Percentiles rank a stretch among this genome's conserved stretches.
Conservation (phyloP, 92 coral and sea anemone genomes). For the Isaurus tuberculatus region DNA sequence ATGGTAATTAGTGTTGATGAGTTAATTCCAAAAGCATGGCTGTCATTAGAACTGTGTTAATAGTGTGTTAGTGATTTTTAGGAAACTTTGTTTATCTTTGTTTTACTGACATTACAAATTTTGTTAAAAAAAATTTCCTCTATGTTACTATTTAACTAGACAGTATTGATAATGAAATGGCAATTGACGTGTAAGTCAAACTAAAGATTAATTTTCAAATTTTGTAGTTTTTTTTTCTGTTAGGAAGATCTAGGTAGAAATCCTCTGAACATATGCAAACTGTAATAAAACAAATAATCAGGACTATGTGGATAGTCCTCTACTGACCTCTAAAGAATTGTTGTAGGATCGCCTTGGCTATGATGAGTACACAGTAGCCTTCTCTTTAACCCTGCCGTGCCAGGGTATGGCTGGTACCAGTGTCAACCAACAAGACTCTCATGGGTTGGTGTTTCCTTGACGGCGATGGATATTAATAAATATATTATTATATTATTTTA, state of each 20-base stretch:
- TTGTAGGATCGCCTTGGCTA: conserved; percentile 59
- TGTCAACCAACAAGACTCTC: conserved; percentile 76
- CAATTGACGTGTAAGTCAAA: not conserved
- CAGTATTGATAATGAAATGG: not conserved
- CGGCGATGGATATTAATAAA: conserved; percentile 48
- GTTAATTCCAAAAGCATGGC: too few species aligned
- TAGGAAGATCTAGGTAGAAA: conserved; percentile 28
- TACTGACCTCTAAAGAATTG: conserved; percentile 97
- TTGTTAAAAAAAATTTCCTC: too few species aligned
- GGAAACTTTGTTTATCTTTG: too few species aligned
- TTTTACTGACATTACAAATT: too few species aligned
- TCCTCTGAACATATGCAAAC: not conserved
- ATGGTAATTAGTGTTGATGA: too few species aligned
- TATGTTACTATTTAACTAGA: not conserved
- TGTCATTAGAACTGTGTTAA: too few species aligned
- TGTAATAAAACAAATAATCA: conserved; percentile 20
- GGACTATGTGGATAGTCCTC: conserved; percentile 86
- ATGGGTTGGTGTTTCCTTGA: conserved; percentile 92
- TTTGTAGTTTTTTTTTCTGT: not conserved
- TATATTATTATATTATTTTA: not conserved
- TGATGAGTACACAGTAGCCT: conserved; percentile 54
- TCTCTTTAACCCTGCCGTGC: conserved; percentile 29
- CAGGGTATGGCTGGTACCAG: conserved; percentile 46
- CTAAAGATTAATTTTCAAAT: not conserved
- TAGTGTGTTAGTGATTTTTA: too few species aligned